Conservation (phyloP, 2,888 invertebrate species). For the Eupithecia pulchellata region DNA sequence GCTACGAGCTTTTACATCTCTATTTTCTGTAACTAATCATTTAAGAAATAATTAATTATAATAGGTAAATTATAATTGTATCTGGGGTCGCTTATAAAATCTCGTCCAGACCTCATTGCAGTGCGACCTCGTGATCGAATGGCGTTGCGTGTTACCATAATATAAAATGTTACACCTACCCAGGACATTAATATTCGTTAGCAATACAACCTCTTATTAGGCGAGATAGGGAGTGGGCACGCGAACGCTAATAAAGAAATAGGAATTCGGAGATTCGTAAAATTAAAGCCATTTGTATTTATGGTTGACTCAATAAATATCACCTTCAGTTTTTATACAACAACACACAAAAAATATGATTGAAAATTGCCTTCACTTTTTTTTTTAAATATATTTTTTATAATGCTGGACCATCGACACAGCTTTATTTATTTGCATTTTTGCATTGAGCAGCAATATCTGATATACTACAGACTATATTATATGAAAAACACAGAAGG, state of each 20-base stretch:
- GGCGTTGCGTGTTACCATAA: conserved; percentile 73
- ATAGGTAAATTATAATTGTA: too few species aligned
- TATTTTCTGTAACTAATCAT: not conserved
- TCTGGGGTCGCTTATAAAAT: not conserved
- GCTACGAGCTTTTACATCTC: too few species aligned
- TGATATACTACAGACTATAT: not conserved
- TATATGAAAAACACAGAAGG: not conserved
- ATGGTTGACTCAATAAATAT: too few species aligned
- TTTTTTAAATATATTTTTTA: too few species aligned
- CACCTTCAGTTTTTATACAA: too few species aligned
- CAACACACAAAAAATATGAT: too few species aligned
- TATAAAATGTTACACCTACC: conserved; percentile 77
- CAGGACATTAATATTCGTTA: conserved; percentile 77
- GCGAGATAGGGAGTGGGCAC: conserved; percentile 72
- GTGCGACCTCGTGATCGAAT: conserved; percentile 48
- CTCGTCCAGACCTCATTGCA: not conserved
- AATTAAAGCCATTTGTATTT: conserved; percentile 37
- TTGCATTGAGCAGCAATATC: too few species aligned
- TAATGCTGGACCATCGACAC: too few species aligned
- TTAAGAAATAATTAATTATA: too few species aligned
- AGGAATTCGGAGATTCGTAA: conserved; percentile 62
- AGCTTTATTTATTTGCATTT: too few species aligned
- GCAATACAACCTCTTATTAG: conserved; percentile 68
- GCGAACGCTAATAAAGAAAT: conserved; percentile 73
- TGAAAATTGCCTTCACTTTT: too few species aligned